Conservation (phyloP, 2,797 vertebrate species). For the Limnodromus scolopaceus region DNA sequence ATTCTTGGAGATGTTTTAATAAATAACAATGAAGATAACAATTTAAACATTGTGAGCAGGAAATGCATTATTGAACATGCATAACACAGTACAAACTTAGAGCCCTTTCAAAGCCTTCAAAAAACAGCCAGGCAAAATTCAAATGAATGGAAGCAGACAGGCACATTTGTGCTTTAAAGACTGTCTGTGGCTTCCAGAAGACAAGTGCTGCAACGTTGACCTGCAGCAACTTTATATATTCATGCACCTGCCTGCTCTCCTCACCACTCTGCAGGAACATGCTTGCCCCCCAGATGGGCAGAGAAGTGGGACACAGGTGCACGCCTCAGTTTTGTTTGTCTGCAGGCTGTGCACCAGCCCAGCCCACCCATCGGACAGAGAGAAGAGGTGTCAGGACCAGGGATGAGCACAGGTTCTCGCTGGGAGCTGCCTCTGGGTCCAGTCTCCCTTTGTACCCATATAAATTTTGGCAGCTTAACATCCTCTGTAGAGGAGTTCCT, state of each 20-base stretch:
- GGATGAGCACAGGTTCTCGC: fast-evolving
- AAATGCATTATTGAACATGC: conserved; percentile 66
- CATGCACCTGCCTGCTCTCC: fast-evolving
- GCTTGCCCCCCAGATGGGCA: background rate
- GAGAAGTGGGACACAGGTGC: background rate
- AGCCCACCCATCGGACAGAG: background rate
- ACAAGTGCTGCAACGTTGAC: background rate
- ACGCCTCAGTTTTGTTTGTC: background rate
- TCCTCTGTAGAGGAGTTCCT: background rate
- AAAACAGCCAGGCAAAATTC: conserved; percentile 11
- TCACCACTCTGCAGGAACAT: fast-evolving
- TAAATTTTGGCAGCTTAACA: background rate
- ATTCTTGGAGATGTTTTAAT: conserved; percentile 64
- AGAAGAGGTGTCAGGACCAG: background rate
- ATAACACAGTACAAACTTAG: conserved; percentile 10
- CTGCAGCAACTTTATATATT: background rate
- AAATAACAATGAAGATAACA: conserved; percentile 69
- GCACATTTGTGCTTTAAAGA: background rate
- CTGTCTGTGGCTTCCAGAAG: background rate
- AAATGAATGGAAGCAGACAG: background rate
- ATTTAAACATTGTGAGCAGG: conserved; percentile 48
- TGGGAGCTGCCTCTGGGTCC: background rate
- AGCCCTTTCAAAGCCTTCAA: conserved; percentile 30
- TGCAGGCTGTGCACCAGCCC: background rate
- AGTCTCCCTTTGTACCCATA: background rate